Conservation (phyloP, 2,888 invertebrate genomes). For the Phragmatobia fuliginosa region DNA sequence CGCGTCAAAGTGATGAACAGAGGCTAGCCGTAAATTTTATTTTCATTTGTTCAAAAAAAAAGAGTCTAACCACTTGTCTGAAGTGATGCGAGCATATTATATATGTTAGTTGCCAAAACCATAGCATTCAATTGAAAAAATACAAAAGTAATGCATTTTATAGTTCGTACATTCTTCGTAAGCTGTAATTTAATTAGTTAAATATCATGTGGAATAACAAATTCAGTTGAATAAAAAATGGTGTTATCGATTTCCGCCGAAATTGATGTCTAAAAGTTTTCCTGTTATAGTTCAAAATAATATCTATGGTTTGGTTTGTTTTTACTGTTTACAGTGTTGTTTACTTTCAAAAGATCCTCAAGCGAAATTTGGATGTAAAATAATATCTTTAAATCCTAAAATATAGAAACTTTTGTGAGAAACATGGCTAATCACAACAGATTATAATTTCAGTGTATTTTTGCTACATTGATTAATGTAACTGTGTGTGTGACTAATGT, state of each 20-base stretch:
- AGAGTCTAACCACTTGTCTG: constrained; percentile 40
- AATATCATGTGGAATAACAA: not conserved
- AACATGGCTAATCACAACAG: not conserved
- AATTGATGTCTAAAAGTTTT: not conserved
- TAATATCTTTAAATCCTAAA: not conserved
- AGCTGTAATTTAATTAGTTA: not conserved
- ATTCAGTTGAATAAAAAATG: not conserved
- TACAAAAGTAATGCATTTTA: constrained; percentile 30
- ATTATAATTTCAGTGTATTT: not conserved
- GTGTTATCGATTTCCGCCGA: not conserved
- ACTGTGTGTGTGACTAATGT: too few relatives aligned
- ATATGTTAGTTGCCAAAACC: constrained; percentile 38
- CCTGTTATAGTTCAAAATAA: not conserved
- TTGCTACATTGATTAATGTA: too few relatives aligned
- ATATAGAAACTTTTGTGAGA: not conserved
- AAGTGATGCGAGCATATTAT: constrained; percentile 48
- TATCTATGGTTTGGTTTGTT: not conserved
- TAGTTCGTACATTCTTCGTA: constrained; percentile 14
- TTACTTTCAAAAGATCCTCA: not conserved
- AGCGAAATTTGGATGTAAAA: not conserved
- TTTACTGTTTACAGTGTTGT: not conserved
- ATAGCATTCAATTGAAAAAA: constrained; percentile 45
- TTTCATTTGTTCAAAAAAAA: constrained; percentile 38
- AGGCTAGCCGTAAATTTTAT: constrained; percentile 36
- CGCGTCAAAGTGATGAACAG: constrained; percentile 32